Base-by-base conservation (phyloP, 1,140 invertebrate species). In the Fopius arisanus region DNA sequence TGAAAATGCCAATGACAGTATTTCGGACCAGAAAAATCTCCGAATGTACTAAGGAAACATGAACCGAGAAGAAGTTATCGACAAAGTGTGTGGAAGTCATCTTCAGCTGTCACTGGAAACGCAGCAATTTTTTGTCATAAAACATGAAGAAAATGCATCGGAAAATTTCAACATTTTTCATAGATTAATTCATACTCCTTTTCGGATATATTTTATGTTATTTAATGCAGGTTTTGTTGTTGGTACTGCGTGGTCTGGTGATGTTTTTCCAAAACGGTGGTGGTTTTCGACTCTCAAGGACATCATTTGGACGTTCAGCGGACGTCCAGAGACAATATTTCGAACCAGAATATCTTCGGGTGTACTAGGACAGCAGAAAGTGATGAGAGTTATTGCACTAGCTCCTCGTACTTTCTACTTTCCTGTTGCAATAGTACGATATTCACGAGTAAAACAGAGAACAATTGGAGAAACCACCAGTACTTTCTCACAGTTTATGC, bases 1-100 rank as follows among this genome's bases (percentile, higher is more conserved):
- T 59, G 54, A 59, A 59, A 59, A 28, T 59, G 54, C 54, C 54
- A 59, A 59, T 28, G 54, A 59, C 54, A 59, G 54, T 26, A 59
- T 59, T 59, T 59, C 54, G 54, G 54, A 59, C 54, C 23, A 51
- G 43, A 51, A 51, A 51, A 51, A 51, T 51, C 43, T 51, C 43
- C 5, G n/a, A 6, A 6, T 51, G 43, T 51, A 51, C 19, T 16
- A 51, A 21, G 43, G n/a, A 1, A 51, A 19, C 43, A 51, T 51
- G 43, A 51, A 19, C 5, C 1, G 5, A 19, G 6, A 51, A 51
- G 43, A 6, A 51, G 43, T 2, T 6, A 19, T 19, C 19, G 6
- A 6, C 7, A 19, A 51, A 19, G 43, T 51, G 19, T 14, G 41
- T 43, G 14, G 1, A 19, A 6, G 14, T 19, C 41, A 5, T 51